Base-by-base conservation (phyloP, 1,140 invertebrate genomes). In the Rhagoletis pomonella region DNA sequence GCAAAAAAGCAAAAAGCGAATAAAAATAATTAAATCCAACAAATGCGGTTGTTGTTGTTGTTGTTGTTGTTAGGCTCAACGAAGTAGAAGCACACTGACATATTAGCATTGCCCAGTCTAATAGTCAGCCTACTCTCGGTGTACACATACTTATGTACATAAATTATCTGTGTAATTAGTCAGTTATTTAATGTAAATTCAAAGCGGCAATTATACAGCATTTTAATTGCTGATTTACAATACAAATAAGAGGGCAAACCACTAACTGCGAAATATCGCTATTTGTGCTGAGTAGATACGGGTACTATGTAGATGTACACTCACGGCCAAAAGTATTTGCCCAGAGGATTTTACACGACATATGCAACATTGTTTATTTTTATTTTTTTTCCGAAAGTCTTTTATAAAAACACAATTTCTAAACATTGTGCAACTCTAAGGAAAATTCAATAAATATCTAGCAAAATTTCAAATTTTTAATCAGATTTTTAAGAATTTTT, bases 171-270 rank as follows among this genome's bases (percentile, higher is more conserved):
- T 81, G 47, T 81, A 81, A 81, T 81, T 81, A 81, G 73, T 81
- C 73, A 81, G 73, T 81, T 81, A 81, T 81, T 81, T 81, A 81
- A 81, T 81, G 73, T 81, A 81, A 81, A 81, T 81, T 81, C 73
- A 81, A 81, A 81, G 73, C 73, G 73, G 73, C 73, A 81, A 81
- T 81, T 81, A 81, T 81, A 81, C 73, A 81, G 73, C 17, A 58
- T 55, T 81, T 81, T 81, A 81, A 81, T 81, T 81, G 73, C 73
- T 81, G 47, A 81, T 81, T 81, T 81, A 81, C 73, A 81, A 81
- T 55, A 81, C 73, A 81, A 81, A 81, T 55, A 81, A 55, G 73
- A 81, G 47, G 73, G 73, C 73, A 81, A 14, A 19, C 73, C 73
- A 81, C 29, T 14, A 39, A 29, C 29, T 29, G 29, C 29, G 29